Conservation (phyloP, 1,140 invertebrate species). For the Megalopta genalis region DNA sequence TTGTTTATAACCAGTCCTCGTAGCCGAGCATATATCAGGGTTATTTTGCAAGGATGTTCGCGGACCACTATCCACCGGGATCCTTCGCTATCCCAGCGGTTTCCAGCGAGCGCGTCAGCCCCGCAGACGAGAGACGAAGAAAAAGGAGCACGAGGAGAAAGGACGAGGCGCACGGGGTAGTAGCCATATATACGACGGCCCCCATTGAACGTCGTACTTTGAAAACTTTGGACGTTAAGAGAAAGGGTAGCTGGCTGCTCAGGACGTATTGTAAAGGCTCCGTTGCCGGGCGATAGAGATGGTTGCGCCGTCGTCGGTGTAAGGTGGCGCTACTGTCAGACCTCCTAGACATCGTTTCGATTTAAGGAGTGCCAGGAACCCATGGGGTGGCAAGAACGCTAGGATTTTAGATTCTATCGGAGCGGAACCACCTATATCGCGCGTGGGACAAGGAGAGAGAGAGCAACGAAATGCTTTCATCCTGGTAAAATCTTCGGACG, state of each 20-base stretch:
- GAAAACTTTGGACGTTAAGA: conserved; percentile 79
- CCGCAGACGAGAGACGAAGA: conserved; percentile 49
- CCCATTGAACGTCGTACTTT: conserved; percentile 77
- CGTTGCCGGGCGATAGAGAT: conserved; percentile 60
- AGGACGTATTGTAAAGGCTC: conserved; percentile 78
- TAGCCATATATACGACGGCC: conserved; percentile 69
- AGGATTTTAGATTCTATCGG: conserved; percentile 65
- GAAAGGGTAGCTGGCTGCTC: conserved; percentile 76
- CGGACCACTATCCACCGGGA: conserved; percentile 28
- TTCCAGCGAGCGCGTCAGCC: conserved; percentile 69
- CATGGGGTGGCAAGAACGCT: conserved; percentile 41
- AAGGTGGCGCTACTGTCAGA: conserved; percentile 46
- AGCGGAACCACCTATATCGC: conserved; percentile 1
- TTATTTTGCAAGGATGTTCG: conserved; percentile 51
- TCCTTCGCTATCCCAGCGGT: conserved; percentile 61
- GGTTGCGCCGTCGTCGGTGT: conserved; percentile 27
- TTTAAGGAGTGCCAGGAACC: conserved; percentile 66
- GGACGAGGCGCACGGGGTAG: conserved; percentile 29
- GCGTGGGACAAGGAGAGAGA: not conserved
- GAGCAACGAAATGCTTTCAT: conserved; percentile 54
- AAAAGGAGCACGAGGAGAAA: conserved; percentile 51
- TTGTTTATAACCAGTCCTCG: no score
- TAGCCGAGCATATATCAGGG: conserved; percentile 21
- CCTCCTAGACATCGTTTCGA: conserved; percentile 67
- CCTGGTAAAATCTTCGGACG: conserved; percentile 31